Base-by-base conservation (phyloP, 2,888 invertebrate species). In the Dasysyrphus tricinctus region DNA sequence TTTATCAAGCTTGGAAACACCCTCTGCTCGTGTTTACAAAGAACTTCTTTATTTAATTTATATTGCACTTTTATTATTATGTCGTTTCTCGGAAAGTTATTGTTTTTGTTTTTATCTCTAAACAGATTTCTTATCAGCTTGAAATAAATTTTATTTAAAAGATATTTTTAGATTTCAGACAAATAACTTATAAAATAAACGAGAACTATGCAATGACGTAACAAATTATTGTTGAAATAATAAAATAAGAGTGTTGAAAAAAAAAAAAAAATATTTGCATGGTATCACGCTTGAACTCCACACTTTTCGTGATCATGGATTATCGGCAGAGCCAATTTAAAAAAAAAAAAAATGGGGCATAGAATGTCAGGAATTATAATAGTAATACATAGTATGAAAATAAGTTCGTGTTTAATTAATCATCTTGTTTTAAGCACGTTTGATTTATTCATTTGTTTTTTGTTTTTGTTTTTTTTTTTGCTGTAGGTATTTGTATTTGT, bases 231-330 rank as follows among this genome's bases (percentile, higher is more conserved):
- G n/a, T n/a, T n/a, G n/a, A 59, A 37, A 19, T 57, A 19, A 72
- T 65, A 65, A 65, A 67, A 59, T 16, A 59, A 42, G 49, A 42
- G 44, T 59, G 42, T 51, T 61, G 12, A 29, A 67, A 76, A 56
- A 14, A 67, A 76, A 56, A 14, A n/a, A 56, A 24, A 24, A 24
- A n/a, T 47, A 7, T 49, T 80, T 65, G 63, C 63, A 76, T 61
- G 75, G 11, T 77, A 81, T 77, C 51, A 77, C 56, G 65, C 19
- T 76, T 56, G 57, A 70, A 76, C 56, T 81, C 63, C 19, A 70
- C 32, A 65, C 65, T 65, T 65, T 63, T 76, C 56, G 63, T 77
- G 70, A 77, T 81, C 70, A 81, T 65, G 69, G 65, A 73, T 80
- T 80, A 80, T 80, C 80, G 54, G 44, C 34, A 32, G 12, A 47